Percentiles rank a stretch among this genome's conserved stretches.
phyloP scores from a whole-genome alignment of 1,140 invertebrate species.

The Oryctes rhinoceros region DNA sequence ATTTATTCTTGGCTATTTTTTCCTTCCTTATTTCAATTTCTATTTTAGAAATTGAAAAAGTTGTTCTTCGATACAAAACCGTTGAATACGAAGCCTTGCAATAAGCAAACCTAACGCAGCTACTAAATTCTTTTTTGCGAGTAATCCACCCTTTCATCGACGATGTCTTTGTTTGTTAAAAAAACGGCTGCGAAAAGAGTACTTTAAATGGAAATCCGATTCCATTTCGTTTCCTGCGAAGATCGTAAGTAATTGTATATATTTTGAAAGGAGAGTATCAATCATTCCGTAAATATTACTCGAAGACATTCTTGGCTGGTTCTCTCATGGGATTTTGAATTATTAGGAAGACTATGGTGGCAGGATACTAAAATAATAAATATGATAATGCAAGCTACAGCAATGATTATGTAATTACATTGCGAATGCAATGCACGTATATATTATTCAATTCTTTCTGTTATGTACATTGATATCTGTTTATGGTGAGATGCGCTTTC shows the following conservation, averaged over 20 bases:
- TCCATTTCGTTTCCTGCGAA: background rate
- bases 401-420: background rate
- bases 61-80: background rate
- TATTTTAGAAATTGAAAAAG: conserved; percentile 16
- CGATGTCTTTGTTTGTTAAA: conserved; percentile 5
- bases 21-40: background rate
- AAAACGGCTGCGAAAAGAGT: background rate
- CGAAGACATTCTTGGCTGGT: background rate
- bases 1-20: background rate
- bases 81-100: background rate
- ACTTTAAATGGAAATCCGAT: background rate
- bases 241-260: background rate
- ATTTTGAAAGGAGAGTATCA: background rate
- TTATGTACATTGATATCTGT: background rate
- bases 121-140: conserved; percentile 10
- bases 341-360: background rate
- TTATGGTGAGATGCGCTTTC: conserved; percentile 24
- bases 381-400: conserved; percentile 10
- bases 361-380: background rate
- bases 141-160: background rate
- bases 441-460: background rate
- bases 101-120: background rate
- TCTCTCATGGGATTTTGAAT: background rate
- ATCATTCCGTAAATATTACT: background rate
- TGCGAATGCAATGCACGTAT: background rate